Percentiles rank a stretch among this genome's conserved stretches.
Conservation (phyloP, 1,140 invertebrate genomes). For the Centruroides vittatus region DNA sequence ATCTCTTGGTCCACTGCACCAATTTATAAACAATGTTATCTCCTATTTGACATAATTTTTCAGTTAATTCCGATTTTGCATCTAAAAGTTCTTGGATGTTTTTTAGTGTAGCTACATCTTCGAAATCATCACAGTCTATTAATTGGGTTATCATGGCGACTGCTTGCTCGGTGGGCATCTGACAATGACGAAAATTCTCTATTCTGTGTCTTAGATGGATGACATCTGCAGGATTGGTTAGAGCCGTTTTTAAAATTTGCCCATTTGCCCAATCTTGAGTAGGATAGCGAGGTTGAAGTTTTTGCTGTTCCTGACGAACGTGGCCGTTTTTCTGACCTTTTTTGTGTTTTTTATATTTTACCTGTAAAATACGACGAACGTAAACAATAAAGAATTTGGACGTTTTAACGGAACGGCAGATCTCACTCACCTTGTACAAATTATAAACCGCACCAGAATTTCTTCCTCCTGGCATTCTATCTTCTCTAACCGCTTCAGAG, state of each 20-base stretch:
- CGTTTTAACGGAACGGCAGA: neutral
- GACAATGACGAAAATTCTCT: conserved; percentile 64
- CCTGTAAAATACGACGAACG: conserved; percentile 32
- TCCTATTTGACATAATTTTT: conserved; percentile 12
- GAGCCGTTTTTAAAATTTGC: conserved; percentile 81
- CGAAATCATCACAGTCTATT: conserved; percentile 88
- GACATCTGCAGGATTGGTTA: conserved; percentile 84
- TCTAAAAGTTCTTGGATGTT: conserved; percentile 15
- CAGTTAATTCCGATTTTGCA: conserved; percentile 6
- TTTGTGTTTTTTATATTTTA: conserved; percentile 97
- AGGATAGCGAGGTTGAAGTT: neutral
- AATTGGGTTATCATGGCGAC: conserved; percentile 29
- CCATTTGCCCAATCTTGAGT: conserved; percentile 32
- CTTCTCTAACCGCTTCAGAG: conserved; percentile 78
- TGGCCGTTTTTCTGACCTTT: conserved; percentile 41
- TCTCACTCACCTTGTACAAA: conserved; percentile 69
- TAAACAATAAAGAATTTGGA: neutral
- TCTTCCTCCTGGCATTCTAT: conserved; percentile 95
- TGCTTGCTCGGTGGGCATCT: conserved; percentile 23
- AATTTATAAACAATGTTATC: conserved; percentile 74
- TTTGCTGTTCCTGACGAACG: conserved; percentile 2
- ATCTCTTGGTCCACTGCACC: conserved; percentile 93
- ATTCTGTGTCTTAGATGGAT: conserved; percentile 70
- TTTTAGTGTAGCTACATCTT: conserved; percentile 73
- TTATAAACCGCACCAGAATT: conserved; percentile 98